These are phyloP conservation scores for Megaceryle torquata DNA, from an alignment of 2,113 vertebrate species.

Conservation along the genomic window DNA sequence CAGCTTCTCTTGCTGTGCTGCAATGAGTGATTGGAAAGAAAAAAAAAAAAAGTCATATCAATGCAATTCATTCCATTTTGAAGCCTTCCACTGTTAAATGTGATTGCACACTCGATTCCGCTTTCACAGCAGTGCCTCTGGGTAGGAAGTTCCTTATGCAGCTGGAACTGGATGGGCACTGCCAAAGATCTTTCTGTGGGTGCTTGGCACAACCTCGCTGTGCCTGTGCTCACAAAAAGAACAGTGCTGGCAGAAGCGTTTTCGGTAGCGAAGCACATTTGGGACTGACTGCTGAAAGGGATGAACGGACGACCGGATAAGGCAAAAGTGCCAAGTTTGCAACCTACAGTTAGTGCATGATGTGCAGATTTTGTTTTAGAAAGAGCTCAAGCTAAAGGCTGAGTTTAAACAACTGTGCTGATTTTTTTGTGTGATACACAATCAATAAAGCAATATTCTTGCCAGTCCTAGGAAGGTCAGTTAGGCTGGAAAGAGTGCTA, in stretches of 20 bases:
- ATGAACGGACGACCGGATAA: not conserved
- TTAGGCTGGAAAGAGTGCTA: not conserved
- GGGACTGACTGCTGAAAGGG: not conserved
- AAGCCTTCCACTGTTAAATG: not conserved
- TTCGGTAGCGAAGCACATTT: not conserved
- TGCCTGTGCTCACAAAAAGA: not conserved
- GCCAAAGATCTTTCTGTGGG: not conserved
- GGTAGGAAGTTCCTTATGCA: not conserved
- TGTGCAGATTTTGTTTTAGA: not conserved
- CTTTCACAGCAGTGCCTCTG: not conserved
- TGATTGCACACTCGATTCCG: not conserved
- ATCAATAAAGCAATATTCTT: not conserved
- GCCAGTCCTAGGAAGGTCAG: not conserved
- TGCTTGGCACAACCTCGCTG: rapidly evolving
- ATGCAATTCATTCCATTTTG: not conserved
- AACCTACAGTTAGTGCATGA: not conserved
- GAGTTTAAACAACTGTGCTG: not conserved
- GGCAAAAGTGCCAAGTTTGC: not conserved
- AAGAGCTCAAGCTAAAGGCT: not conserved
- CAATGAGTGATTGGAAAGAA: not conserved
- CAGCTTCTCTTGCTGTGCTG: not conserved
- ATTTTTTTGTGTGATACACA: not conserved
- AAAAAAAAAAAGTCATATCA: not conserved
- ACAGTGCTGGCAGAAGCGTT: not conserved
- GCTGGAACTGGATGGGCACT: not conserved